These are phyloP conservation scores for Blastobasis adustella DNA, from an alignment of 2,888 invertebrate genomes.

Conservation along the genomic window DNA sequence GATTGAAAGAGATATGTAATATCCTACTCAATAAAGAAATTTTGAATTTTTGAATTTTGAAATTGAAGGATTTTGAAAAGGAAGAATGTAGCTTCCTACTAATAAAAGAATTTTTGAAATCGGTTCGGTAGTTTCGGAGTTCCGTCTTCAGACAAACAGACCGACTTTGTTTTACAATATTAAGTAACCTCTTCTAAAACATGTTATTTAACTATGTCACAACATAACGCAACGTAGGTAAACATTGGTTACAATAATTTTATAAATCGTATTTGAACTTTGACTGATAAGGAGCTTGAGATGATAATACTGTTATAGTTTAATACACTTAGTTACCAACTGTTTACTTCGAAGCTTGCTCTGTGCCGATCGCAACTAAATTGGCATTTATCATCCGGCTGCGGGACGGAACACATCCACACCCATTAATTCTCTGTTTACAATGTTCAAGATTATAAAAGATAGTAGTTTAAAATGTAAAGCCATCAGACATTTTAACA, in stretches of 20 bases:
- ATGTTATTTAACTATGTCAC: too few species aligned
- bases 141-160: too few species aligned
- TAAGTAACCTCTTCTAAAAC: too few species aligned
- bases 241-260: conserved; percentile 1
- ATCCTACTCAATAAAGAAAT: too few species aligned
- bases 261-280: conserved; percentile 23
- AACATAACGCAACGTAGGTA: not conserved
- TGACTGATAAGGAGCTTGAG: conserved; percentile 15
- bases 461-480: conserved; percentile 34
- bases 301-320: conserved; percentile 1
- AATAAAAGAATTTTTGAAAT: too few species aligned
- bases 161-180: too few species aligned
- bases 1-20: too few species aligned
- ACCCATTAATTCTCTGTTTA: conserved; percentile 8
- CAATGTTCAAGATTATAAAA: conserved; percentile 54
- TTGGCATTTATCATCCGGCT: conserved; percentile 17
- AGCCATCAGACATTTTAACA: conserved; percentile 38
- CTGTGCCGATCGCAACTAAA: conserved; percentile 4
- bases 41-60: too few species aligned
- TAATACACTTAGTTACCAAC: conserved; percentile 2
- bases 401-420: conserved; percentile 15
- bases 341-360: conserved; percentile 7
- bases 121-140: too few species aligned
- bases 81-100: too few species aligned
- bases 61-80: too few species aligned